A percentile compares a stretch with the other conserved stretches of the same genome.
Conservation (phyloP, 1,140 invertebrate genomes). For the Lordiphosa stackelbergi region DNA sequence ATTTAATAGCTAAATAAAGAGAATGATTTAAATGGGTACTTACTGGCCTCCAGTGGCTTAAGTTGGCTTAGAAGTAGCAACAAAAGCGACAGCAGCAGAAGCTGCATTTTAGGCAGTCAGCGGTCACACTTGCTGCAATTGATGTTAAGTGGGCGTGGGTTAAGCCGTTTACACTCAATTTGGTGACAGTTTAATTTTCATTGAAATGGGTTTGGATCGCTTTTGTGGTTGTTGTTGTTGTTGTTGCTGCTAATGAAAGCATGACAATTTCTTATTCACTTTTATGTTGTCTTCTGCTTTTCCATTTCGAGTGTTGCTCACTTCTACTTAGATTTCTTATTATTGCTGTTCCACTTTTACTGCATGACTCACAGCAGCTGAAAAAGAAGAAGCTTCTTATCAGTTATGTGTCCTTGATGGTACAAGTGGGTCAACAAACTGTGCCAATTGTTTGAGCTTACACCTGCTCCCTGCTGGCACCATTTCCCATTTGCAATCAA, state of each 20-base stretch:
- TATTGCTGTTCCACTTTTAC: constrained; percentile 69
- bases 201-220: constrained; percentile 14
- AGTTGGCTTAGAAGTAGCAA: constrained; percentile 21
- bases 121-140: constrained; percentile 8
- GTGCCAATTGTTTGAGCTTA: neutral
- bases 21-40: constrained; percentile 19
- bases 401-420: constrained; percentile 54
- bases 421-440: constrained; percentile 16
- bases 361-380: constrained; percentile 34
- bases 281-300: constrained; percentile 50
- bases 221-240: neutral
- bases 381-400: constrained; percentile 5
- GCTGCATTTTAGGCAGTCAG: constrained; percentile 25
- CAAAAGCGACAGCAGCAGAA: constrained; percentile 30
- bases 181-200: constrained; percentile 30
- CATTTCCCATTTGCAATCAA: too few relatives aligned
- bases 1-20: too few relatives aligned
- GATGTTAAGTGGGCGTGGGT: constrained; percentile 13
- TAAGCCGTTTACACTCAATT: constrained; percentile 28
- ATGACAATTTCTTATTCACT: constrained; percentile 69
- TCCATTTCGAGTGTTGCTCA: constrained; percentile 32
- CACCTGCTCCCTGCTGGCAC: too few relatives aligned
- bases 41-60: constrained; percentile 45
- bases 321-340: constrained; percentile 63
- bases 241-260: constrained; percentile 63